These are phyloP conservation scores for Pantherophis guttatus DNA, from an alignment of 2,113 vertebrate species.

Conservation along the genomic window DNA sequence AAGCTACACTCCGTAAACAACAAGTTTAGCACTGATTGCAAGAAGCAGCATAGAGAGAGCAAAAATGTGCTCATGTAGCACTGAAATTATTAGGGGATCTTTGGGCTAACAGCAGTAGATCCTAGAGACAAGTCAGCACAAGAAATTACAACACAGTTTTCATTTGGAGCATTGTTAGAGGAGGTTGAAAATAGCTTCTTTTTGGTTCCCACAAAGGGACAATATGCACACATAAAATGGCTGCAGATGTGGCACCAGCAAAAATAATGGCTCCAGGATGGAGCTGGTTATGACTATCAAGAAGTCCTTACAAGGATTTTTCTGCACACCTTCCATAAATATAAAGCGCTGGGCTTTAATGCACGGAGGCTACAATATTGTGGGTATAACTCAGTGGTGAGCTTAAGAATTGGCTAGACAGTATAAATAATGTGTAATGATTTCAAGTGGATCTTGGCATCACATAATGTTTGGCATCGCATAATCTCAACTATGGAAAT, in stretches of 20 bases:
- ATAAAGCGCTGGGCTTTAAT: neutral
- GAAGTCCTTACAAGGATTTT: neutral
- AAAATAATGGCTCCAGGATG: neutral
- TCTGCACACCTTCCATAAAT: neutral
- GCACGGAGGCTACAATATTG: too few relatives aligned
- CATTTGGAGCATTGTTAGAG: neutral
- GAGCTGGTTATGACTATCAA: neutral
- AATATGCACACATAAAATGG: neutral
- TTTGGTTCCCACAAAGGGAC: neutral
- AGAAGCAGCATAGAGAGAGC: neutral
- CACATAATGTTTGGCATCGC: neutral
- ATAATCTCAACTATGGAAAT: neutral
- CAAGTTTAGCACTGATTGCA: neutral
- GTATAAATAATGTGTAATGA: neutral
- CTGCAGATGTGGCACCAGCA: neutral
- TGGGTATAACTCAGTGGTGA: neutral
- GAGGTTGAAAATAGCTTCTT: neutral
- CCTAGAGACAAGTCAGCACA: neutral
- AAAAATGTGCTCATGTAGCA: neutral
- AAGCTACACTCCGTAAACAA: neutral
- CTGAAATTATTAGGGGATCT: neutral
- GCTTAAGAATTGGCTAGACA: neutral
- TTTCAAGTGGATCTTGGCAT: neutral
- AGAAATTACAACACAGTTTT: neutral
- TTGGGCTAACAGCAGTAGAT: neutral